Conservation (phyloP, 2,888 invertebrate genomes). For the Lithophane ornitopus region DNA sequence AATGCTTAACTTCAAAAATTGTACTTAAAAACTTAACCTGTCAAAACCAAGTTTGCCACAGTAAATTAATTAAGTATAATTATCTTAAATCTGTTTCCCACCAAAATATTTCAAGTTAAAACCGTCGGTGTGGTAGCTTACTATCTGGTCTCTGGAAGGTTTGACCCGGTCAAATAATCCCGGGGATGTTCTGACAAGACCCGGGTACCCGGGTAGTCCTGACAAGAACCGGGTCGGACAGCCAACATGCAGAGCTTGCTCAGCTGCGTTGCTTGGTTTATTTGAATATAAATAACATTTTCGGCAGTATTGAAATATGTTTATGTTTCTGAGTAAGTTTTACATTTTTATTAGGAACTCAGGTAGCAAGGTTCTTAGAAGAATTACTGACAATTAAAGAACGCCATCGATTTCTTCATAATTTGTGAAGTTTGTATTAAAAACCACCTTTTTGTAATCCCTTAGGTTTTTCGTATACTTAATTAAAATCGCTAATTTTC, state of each 20-base stretch:
- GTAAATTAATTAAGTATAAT: conserved; percentile 53
- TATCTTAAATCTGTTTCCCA: conserved; percentile 16
- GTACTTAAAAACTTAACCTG: neutral
- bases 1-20: neutral
- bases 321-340: neutral
- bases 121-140: conserved; percentile 54
- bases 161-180: conserved; percentile 65
- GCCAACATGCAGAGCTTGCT: conserved; percentile 49
- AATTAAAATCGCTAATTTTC: neutral
- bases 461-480: no score
- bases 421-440: neutral
- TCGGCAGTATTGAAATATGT: neutral
- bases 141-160: conserved; percentile 52
- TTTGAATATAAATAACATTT: conserved; percentile 47
- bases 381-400: no score
- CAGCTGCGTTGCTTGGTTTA: conserved; percentile 27
- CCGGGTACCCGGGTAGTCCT: conserved; percentile 44
- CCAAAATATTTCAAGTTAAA: conserved; percentile 61
- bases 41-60: neutral
- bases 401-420: neutral
- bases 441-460: neutral
- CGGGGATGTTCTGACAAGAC: conserved; percentile 46
- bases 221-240: conserved; percentile 64
- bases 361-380: neutral
- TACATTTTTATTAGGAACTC: neutral